Percentiles rank a stretch among this genome's conserved stretches.
phyloP scores from a whole-genome alignment of 2,888 invertebrate species.

The Hedychridium roseum region DNA sequence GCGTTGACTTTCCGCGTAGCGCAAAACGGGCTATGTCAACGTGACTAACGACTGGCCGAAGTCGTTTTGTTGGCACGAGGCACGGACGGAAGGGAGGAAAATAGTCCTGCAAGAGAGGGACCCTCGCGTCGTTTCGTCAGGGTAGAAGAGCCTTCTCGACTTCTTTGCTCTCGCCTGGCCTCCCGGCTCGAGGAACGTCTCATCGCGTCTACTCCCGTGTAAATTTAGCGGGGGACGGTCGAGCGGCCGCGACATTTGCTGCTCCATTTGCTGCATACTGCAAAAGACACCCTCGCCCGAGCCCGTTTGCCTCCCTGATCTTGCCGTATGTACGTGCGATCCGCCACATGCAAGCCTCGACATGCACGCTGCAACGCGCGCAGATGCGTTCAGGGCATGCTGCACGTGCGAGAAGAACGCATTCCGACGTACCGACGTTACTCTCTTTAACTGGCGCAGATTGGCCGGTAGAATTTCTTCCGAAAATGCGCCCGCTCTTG shows the following conservation, averaged over 20 bases:
- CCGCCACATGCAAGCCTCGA: constrained; percentile 8
- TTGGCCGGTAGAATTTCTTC: no score
- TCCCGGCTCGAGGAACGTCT: constrained; percentile 1
- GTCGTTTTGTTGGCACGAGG: constrained; percentile 11
- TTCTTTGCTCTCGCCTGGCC: constrained; percentile 25
- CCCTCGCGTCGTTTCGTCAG: constrained; percentile 5
- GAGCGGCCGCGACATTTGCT: constrained; percentile 34
- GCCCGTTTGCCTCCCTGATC: no score
- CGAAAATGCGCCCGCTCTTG: no score
- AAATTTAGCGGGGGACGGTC: constrained; percentile 43
- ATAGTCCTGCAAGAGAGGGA: constrained; percentile 11
- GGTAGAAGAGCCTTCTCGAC: no score
- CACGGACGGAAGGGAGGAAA: constrained; percentile 11
- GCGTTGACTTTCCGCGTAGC: constrained; percentile 3
- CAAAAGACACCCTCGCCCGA: no score
- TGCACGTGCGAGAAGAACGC: no score
- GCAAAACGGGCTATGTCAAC: no score
- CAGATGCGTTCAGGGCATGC: not conserved
- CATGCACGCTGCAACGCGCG: constrained; percentile 7
- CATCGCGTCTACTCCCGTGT: constrained; percentile 30
- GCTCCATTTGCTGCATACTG: constrained; percentile 36
- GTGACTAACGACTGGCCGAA: no score
- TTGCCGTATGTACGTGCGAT: no score
- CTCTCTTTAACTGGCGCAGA: no score
- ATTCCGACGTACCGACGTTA: no score